Percentiles rank a stretch among this genome's conserved stretches.
Conservation (phyloP, 1,140 invertebrate genomes). For the Cherax quadricarinatus region DNA sequence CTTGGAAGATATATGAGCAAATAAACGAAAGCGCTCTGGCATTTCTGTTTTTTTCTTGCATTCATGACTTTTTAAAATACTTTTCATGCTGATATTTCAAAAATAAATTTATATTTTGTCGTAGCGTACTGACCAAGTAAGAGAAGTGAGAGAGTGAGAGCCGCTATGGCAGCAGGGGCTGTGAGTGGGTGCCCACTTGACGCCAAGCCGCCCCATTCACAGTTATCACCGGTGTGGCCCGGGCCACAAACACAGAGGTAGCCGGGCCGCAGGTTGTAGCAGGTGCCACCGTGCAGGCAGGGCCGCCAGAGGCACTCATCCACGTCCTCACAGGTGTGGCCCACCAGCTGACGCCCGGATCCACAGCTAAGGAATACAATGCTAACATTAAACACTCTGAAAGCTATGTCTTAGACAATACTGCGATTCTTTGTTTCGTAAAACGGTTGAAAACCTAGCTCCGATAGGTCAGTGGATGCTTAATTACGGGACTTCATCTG, state of each 20-base stretch:
- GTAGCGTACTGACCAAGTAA: neutral
- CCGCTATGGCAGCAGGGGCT: neutral
- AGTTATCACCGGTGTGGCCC: conserved; percentile 21
- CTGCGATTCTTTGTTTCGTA: too few relatives aligned
- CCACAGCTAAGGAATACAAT: neutral
- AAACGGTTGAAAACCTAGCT: too few relatives aligned
- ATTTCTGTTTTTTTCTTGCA: too few relatives aligned
- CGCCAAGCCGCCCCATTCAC: neutral
- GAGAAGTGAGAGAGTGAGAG: conserved; percentile 10
- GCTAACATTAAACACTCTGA: neutral
- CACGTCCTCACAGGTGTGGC: conserved; percentile 20
- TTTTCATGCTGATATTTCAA: too few relatives aligned
- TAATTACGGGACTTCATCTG: too few relatives aligned
- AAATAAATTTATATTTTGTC: too few relatives aligned
- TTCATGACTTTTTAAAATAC: too few relatives aligned
- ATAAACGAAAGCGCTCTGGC: too few relatives aligned
- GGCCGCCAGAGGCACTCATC: conserved; percentile 44
- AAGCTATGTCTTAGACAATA: neutral
- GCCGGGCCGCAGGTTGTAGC: conserved; percentile 41
- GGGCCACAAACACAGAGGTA: conserved; percentile 36
- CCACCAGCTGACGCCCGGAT: neutral
- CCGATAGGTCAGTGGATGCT: too few relatives aligned
- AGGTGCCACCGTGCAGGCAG: conserved; percentile 27
- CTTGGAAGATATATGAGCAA: too few relatives aligned
- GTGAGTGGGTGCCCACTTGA: neutral